A percentile compares a stretch with the other conserved stretches of the same genome.
Conservation (phyloP, 2,113 vertebrate genomes). For the Melanostigma gelatinosum region DNA sequence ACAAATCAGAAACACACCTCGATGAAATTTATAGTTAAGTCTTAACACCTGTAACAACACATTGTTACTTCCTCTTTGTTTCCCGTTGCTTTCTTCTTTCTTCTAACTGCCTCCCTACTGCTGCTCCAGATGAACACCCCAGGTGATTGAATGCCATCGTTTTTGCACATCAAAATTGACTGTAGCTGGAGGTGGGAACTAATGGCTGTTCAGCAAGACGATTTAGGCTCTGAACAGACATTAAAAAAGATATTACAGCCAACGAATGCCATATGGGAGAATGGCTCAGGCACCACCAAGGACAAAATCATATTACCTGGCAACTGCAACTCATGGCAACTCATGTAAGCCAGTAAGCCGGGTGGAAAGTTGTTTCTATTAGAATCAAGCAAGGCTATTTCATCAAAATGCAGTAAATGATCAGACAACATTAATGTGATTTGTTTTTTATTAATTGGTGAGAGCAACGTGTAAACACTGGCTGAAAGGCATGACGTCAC, state of each 20-base stretch:
- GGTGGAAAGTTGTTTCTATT: not conserved
- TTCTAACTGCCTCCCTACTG: not conserved
- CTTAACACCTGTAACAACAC: not conserved
- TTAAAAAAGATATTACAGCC: conserved; percentile 50
- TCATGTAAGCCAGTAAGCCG: not conserved
- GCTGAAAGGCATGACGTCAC: not conserved
- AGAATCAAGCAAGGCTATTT: not conserved
- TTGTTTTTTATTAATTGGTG: not conserved
- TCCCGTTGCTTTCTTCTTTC: not conserved
- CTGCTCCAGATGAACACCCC: conserved; percentile 4
- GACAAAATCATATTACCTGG: conserved; percentile 56
- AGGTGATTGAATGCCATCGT: conserved; percentile 22
- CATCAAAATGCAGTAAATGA: conserved; percentile 1
- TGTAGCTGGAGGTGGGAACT: conserved; percentile 51
- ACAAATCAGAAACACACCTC: conserved; percentile 35
- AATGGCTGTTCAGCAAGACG: conserved; percentile 55
- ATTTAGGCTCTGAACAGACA: conserved; percentile 52
- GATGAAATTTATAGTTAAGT: not conserved
- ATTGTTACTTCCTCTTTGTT: not conserved
- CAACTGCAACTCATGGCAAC: no score
- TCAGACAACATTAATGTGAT: not conserved
- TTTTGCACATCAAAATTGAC: conserved; percentile 37
- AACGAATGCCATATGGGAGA: conserved; percentile 41
- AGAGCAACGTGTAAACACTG: not conserved
- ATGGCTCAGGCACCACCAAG: conserved; percentile 37